Conservation (phyloP, 1,140 invertebrate species). For the Cherax destructor region DNA sequence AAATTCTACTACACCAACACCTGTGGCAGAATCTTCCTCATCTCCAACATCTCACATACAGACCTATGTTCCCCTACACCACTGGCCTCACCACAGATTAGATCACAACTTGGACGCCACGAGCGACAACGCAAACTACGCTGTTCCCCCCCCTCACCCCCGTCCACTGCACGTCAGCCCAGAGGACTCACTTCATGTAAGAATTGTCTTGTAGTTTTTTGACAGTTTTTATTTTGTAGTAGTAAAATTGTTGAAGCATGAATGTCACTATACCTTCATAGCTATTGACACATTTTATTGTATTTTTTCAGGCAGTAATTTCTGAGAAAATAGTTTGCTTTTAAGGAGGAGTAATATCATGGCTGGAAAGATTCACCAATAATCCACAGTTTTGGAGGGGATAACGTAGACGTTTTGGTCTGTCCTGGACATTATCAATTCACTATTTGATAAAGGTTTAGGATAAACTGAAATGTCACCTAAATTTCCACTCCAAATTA, state of each 20-base stretch:
- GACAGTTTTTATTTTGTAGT: background rate
- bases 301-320: no score
- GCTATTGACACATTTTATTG: background rate
- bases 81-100: constrained; percentile 17
- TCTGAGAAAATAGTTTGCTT: no score
- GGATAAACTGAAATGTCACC: no score
- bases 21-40: constrained; percentile 32
- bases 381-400: no score
- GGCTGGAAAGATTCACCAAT: no score
- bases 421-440: no score
- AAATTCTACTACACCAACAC: constrained; percentile 2
- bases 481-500: no score
- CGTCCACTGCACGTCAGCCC: constrained; percentile 38
- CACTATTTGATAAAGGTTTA: no score
- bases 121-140: constrained; percentile 54
- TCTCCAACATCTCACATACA: constrained; percentile 36
- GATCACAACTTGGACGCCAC: background rate
- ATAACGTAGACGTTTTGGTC: no score
- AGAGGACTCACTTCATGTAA: constrained; percentile 50
- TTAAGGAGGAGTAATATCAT: no score
- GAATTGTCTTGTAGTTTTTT: background rate
- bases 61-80: constrained; percentile 4
- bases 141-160: constrained; percentile 58
- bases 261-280: background rate
- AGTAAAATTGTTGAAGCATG: background rate